phyloP scores from a whole-genome alignment of 2,888 invertebrate genomes.

The Eremobia ochroleuca region DNA sequence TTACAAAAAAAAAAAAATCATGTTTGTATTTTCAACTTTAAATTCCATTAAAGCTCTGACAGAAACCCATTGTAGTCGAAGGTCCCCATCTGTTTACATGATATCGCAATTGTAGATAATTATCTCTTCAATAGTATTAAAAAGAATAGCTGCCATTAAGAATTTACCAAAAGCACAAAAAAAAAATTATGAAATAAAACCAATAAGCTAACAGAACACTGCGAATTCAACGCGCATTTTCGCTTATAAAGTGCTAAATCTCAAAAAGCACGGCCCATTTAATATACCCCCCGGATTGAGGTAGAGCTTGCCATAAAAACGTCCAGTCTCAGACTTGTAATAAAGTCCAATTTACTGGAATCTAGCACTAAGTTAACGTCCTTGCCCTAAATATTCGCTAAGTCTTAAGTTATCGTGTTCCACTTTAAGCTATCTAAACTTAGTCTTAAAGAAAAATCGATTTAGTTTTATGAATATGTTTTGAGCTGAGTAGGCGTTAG shows the following conservation, averaged over 20 bases:
- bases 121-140: neutral
- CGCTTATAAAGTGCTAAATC: neutral
- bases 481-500: neutral
- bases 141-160: neutral
- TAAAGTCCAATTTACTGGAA: constrained; percentile 59
- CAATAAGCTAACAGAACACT: too few species aligned
- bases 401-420: constrained; percentile 34
- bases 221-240: neutral
- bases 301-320: constrained; percentile 28
- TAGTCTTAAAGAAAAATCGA: constrained; percentile 8
- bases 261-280: neutral
- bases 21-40: neutral
- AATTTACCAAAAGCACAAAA: neutral
- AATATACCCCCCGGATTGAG: constrained; percentile 33
- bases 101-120: neutral
- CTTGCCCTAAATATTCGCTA: constrained; percentile 25
- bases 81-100: neutral
- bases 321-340: constrained; percentile 22
- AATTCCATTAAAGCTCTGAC: neutral
- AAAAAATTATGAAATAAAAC: too few species aligned
- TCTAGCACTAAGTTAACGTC: constrained; percentile 32
- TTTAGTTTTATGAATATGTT: constrained; percentile 11
- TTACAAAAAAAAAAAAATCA: neutral
- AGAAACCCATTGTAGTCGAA: neutral
- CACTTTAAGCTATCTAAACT: constrained; percentile 25